A percentile compares a stretch with the other conserved stretches of the same genome.
phyloP scores from a whole-genome alignment of 2,797 vertebrate genomes.

The Crax fasciolata region DNA sequence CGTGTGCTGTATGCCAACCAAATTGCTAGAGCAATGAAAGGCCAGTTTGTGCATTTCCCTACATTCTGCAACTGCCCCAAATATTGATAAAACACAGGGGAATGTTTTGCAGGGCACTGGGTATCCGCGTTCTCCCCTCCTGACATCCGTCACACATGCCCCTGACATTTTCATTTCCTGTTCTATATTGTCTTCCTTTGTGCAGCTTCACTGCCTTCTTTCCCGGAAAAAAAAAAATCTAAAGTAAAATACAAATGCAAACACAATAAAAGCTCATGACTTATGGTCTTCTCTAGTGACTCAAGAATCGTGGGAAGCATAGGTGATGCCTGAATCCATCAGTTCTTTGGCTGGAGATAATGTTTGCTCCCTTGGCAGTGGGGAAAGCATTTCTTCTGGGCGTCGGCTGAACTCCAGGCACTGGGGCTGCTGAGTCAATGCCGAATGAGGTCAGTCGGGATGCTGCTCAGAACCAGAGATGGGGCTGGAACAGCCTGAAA shows the following conservation, averaged over 20 bases:
- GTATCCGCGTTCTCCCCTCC: neutral
- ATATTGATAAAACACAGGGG: slow-evolving; percentile 12
- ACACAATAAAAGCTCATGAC: neutral
- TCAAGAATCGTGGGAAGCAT: neutral
- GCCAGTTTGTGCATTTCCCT: slow-evolving; percentile 57
- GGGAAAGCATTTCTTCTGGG: neutral
- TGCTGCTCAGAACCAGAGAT: slow-evolving; percentile 60
- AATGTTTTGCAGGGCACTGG: neutral
- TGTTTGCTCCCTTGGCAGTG: neutral
- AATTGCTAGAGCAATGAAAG: slow-evolving; percentile 50
- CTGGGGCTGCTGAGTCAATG: slow-evolving; percentile 65
- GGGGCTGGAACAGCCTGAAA: slow-evolving; percentile 73
- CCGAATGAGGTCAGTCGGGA: slow-evolving; percentile 71
- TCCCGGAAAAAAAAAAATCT: neutral
- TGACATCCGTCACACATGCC: rapidly evolving
- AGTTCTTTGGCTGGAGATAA: neutral
- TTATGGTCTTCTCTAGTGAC: neutral
- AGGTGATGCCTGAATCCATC: neutral
- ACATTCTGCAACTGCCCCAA: neutral
- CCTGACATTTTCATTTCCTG: neutral
- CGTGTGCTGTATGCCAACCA: slow-evolving; percentile 70
- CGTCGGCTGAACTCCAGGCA: neutral
- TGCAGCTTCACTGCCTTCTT: neutral
- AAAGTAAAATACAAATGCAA: neutral
- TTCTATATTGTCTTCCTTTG: neutral